Conservation (phyloP, 1,140 invertebrate species). For the Papilio aristodemus region DNA sequence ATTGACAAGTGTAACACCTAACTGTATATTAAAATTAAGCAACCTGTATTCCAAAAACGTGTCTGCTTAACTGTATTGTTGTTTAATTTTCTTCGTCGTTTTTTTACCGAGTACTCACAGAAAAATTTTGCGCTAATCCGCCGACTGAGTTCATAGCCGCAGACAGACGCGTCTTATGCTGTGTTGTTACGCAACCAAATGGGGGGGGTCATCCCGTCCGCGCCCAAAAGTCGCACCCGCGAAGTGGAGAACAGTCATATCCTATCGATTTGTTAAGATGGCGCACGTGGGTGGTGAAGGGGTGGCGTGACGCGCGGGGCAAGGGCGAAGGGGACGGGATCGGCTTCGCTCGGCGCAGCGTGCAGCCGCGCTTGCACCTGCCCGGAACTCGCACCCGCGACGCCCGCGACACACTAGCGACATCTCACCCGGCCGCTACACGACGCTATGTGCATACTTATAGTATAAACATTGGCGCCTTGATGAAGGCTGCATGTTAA, state of each 20-base stretch:
- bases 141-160: conserved; percentile 8
- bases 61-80: not conserved
- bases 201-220: conserved; percentile 66
- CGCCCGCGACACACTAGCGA: conserved; percentile 68
- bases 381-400: conserved; percentile 49
- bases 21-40: conserved; percentile 6
- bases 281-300: conserved; percentile 75
- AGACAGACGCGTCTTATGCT: conserved; percentile 23
- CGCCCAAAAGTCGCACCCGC: conserved; percentile 74
- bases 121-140: conserved; percentile 13
- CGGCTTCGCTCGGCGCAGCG: conserved; percentile 63
- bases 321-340: conserved; percentile 53
- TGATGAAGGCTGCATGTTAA: not conserved
- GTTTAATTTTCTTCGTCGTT: not conserved
- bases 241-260: conserved; percentile 81
- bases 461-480: conserved; percentile 1
- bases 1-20: conserved; percentile 4
- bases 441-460: conserved; percentile 1
- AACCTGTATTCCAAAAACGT: conserved; percentile 1
- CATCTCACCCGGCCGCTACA: conserved; percentile 44
- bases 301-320: conserved; percentile 45
- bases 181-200: conserved; percentile 58
- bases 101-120: conserved; percentile 6
- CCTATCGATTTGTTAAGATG: conserved; percentile 83
- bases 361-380: conserved; percentile 71